phyloP scores from a whole-genome alignment of 2,113 vertebrate genomes.

The Toxotes jaculatrix region DNA sequence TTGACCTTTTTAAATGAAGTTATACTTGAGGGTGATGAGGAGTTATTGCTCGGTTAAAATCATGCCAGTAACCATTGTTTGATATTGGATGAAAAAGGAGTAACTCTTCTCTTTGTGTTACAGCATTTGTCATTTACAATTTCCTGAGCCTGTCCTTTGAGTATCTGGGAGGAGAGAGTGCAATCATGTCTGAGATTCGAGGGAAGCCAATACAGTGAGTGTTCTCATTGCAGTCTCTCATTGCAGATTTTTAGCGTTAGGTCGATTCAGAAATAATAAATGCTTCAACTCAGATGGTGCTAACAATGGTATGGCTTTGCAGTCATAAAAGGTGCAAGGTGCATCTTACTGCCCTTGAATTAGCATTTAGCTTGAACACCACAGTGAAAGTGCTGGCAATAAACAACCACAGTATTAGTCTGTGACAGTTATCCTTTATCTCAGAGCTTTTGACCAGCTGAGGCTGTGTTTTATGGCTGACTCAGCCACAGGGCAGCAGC shows the following conservation, averaged over 20 bases:
- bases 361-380: slow-evolving; percentile 15
- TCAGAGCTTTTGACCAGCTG: slow-evolving; percentile 29
- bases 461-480: slow-evolving; percentile 24
- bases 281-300: background rate
- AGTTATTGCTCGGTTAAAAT: slow-evolving; percentile 21
- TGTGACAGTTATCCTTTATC: slow-evolving; percentile 40
- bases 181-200: slow-evolving; percentile 96
- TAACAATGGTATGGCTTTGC: background rate
- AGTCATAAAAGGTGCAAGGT: slow-evolving; percentile 16
- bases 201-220: slow-evolving; percentile 93
- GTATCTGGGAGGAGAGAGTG: slow-evolving; percentile 96
- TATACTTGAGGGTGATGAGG: slow-evolving; percentile 35
- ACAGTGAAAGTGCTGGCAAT: slow-evolving; percentile 19
- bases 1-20: slow-evolving; percentile 58
- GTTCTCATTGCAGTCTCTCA: background rate
- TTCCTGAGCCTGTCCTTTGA: slow-evolving; percentile 97
- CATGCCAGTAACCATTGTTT: background rate
- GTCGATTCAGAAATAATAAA: slow-evolving; percentile 4
- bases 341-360: slow-evolving; percentile 3
- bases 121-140: slow-evolving; percentile 99
- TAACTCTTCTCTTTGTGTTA: slow-evolving; percentile 45
- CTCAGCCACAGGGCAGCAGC: slow-evolving; percentile 37
- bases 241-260: background rate
- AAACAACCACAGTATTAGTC: slow-evolving; percentile 28
- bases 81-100: background rate